phyloP scores from a whole-genome alignment of 2,888 invertebrate species.

The Digitonthophagus gazella region DNA sequence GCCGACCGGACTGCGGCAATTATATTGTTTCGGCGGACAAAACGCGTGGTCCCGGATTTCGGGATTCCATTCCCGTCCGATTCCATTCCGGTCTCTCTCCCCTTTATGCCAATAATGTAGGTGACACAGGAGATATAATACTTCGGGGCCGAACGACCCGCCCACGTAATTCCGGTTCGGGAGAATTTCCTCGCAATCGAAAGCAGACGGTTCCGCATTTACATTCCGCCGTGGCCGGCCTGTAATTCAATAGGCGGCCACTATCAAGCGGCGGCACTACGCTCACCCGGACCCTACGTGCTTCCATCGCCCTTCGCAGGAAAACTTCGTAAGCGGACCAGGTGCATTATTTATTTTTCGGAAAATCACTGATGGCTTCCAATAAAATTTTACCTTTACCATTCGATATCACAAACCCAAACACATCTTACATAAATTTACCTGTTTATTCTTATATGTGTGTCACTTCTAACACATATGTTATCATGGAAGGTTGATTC shows the following conservation, averaged over 20 bases:
- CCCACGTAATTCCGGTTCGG: slow-evolving; percentile 11
- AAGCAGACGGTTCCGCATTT: slow-evolving; percentile 12
- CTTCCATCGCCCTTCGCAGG: not conserved
- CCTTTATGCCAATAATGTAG: slow-evolving; percentile 16
- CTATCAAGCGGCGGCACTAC: slow-evolving; percentile 14
- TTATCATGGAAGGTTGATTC: no score
- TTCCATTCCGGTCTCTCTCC: not conserved
- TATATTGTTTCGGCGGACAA: slow-evolving; percentile 5
- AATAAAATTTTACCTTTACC: not conserved
- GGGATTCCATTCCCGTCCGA: slow-evolving; percentile 5
- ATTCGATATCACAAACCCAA: not conserved
- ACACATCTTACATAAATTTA: not conserved
- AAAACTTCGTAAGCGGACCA: slow-evolving; percentile 10
- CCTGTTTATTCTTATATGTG: not conserved
- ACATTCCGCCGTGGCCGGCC: slow-evolving; percentile 1
- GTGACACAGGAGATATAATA: slow-evolving; percentile 16
- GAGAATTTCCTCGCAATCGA: slow-evolving; percentile 7
- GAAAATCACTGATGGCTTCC: not conserved
- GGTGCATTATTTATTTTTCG: slow-evolving; percentile 13
- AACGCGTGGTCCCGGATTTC: slow-evolving; percentile 4
- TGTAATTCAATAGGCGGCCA: slow-evolving; percentile 16
- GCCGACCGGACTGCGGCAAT: not conserved
- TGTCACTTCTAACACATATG: no score
- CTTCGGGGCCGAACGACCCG: slow-evolving; percentile 1
- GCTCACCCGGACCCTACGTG: slow-evolving; percentile 3